Percentiles rank a stretch among this genome's conserved stretches.
Conservation (phyloP, 2,797 vertebrate species). For the Melanotaenia nigrans region DNA sequence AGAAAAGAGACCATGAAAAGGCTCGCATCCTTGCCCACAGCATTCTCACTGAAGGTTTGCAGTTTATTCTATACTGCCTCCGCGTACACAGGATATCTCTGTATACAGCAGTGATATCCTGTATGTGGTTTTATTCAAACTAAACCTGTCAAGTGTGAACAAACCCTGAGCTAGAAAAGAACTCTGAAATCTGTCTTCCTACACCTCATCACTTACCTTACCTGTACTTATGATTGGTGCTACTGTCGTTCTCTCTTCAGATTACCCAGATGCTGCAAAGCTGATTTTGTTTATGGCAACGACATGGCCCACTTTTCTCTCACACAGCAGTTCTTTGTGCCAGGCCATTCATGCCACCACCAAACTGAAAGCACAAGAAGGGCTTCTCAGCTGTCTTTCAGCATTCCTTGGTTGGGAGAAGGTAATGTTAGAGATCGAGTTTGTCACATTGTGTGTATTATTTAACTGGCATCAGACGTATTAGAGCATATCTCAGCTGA, state of each 20-base stretch:
- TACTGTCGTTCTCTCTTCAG: constrained; percentile 70
- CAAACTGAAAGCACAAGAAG: constrained; percentile 82
- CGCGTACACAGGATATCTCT: too few species aligned
- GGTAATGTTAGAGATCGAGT: constrained; percentile 66
- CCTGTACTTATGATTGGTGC: neutral
- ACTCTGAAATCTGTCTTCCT: neutral
- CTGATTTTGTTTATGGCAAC: constrained; percentile 90
- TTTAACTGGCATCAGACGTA: neutral
- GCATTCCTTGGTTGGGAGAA: constrained; percentile 91
- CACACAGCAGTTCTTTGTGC: constrained; percentile 83
- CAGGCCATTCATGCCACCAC: constrained; percentile 89
- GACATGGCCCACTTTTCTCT: constrained; percentile 89
- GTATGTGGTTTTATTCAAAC: neutral
- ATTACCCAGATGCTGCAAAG: constrained; percentile 88
- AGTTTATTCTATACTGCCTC: neutral
- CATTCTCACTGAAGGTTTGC: constrained; percentile 90
- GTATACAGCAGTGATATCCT: neutral
- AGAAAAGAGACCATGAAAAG: constrained; percentile 86
- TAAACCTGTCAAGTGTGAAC: neutral
- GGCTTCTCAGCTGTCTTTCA: constrained; percentile 82
- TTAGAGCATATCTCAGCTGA: neutral
- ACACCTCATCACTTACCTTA: neutral
- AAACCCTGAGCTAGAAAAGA: neutral
- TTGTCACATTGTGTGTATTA: neutral
- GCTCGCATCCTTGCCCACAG: constrained; percentile 90